Evolutionary conservation across 1,140 invertebrate species (phyloP).

Genomic region (Drosophila lacteicornis): DNA sequence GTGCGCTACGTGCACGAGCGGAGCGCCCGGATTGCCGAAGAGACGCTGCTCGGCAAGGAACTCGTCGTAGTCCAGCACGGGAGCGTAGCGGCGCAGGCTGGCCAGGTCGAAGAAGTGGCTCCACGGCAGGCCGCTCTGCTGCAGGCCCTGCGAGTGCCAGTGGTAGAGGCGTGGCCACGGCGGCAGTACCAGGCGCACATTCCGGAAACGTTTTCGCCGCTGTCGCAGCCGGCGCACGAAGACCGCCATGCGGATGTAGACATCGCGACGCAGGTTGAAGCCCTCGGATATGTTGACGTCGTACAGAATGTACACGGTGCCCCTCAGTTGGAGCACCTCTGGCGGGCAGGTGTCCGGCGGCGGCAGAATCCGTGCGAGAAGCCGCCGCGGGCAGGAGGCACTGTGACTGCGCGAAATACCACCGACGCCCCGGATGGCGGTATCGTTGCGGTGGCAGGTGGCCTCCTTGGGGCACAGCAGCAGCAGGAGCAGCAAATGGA

Average conservation of each 20-base stretch:
- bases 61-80: slow-evolving; percentile 95
- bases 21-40: slow-evolving; percentile 68
- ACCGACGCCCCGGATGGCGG: neutral
- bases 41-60: slow-evolving; percentile 86
- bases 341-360: slow-evolving; percentile 49
- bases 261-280: slow-evolving; percentile 98
- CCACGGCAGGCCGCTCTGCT: slow-evolving; percentile 87
- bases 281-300: slow-evolving; percentile 98
- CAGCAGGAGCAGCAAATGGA: slow-evolving; percentile 9
- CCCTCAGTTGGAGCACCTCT: slow-evolving; percentile 40
- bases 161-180: slow-evolving; percentile 96
- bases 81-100: slow-evolving; percentile 91
- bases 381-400: slow-evolving; percentile 22
- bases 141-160: slow-evolving; percentile 90
- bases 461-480: neutral
- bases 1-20: slow-evolving; percentile 86
- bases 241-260: slow-evolving; percentile 96
- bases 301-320: slow-evolving; percentile 88
- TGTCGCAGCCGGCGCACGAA: slow-evolving; percentile 89
- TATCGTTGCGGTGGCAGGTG: slow-evolving; percentile 11
- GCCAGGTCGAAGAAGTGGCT: slow-evolving; percentile 93
- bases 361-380: slow-evolving; percentile 26
- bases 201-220: slow-evolving; percentile 85
- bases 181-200: slow-evolving; percentile 91
- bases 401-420: neutral